Evolutionary conservation across 2,888 invertebrate species (phyloP), one percentile per base, ranked within the genome.

Genomic region (Melieria omissa): DNA sequence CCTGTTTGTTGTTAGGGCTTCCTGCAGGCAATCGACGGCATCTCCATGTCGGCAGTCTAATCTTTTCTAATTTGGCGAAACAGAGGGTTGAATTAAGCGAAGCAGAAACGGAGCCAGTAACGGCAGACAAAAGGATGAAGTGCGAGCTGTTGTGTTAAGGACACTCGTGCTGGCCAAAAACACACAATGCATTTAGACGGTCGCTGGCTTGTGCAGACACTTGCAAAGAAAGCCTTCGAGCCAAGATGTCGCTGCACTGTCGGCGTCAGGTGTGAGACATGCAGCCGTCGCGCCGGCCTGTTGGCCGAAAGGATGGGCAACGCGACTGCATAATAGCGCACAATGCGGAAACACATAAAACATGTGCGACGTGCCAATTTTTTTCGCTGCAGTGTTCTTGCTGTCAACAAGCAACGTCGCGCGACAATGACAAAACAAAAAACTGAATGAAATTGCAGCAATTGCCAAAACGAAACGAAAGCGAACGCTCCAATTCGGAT

Each of bases 1-100:
- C 69, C 62, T 52, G 12, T 52, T 69, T 61, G 61, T 69, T 63
- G 45, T 69, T 69, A 69, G 41, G 69, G 69, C 46, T 69, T 69
- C 69, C 63, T 69, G 57, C 42, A 57, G 44, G 63, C 52, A 69
- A 67, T 29, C 29, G 29, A 29, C 29, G 60, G 67, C 42, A 60
- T 58, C 60, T 44, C 49, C 49, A 57, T n/a, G 41, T 54, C 67
- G 61, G 46, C 42, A 69, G 62, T 62, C 62, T 62, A 62, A 62
- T 62, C 62, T 69, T 69, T 69, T 69, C 69, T 69, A 69, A 69
- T 69, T 69, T 69, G 45, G n/a, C 14, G 4, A 52, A 5, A 10
- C 42, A 61, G 4, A 41, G 52, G 41, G 7, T 60, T 16, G 14
- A 60, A 60, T 62, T 52, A 52, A 52, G 52, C 14, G 52, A 52